Evolutionary conservation across 2,113 vertebrate genomes (phyloP).

Genomic region (Athene noctua): DNA sequence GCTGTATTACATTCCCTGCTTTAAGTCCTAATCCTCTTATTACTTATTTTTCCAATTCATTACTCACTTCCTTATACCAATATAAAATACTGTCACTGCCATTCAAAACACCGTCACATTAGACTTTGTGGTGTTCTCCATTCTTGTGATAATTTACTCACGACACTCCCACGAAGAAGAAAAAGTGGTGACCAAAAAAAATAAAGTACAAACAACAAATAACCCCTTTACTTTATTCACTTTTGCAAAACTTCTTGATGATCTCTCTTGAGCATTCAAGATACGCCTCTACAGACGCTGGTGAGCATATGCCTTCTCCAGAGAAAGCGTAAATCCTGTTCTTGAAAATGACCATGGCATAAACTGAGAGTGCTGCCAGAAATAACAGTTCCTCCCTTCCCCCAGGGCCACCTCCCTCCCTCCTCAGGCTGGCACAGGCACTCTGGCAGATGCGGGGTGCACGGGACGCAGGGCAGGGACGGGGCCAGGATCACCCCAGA

Average conservation of each 20-base stretch:
- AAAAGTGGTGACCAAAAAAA: neutral
- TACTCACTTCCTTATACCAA: neutral
- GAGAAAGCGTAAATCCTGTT: neutral
- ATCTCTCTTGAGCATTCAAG: neutral
- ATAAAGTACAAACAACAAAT: neutral
- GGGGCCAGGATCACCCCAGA: neutral
- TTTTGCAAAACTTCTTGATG: neutral
- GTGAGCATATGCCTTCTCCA: neutral
- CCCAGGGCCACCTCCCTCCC: neutral
- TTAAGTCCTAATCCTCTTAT: neutral
- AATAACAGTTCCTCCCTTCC: neutral
- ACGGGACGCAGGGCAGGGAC: neutral
- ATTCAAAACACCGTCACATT: neutral
- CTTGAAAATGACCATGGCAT: neutral
- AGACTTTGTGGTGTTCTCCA: neutral
- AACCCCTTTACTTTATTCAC: neutral
- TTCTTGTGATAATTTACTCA: neutral
- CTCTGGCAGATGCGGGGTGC: accelerated
- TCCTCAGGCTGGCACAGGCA: accelerated
- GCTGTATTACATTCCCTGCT: neutral
- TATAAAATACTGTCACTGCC: neutral
- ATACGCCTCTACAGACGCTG: neutral
- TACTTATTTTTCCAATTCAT: neutral
- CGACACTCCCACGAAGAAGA: neutral
- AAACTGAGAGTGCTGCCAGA: neutral